Percentiles rank a stretch among this genome's conserved stretches.
These are phyloP conservation scores for Noctua janthe DNA, from an alignment of 2,888 invertebrate species.

Conservation along the genomic window DNA sequence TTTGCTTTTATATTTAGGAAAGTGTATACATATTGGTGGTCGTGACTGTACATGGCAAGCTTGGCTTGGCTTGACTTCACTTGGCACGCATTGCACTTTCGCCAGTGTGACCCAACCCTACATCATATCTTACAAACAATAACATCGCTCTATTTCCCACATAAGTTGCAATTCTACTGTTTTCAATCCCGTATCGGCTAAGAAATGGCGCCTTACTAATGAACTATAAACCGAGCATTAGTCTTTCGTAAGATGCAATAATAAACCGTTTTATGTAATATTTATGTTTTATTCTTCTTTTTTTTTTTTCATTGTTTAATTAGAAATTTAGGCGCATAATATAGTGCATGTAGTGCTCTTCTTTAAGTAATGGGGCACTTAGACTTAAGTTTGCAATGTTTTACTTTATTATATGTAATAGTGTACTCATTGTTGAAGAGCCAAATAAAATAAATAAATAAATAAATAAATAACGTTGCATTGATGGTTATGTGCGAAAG, in stretches of 20 bases:
- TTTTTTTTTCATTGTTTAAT: too few relatives aligned
- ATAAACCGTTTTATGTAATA: constrained; percentile 25
- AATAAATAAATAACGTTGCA: too few relatives aligned
- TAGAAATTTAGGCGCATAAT: too few relatives aligned
- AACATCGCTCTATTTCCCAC: constrained; percentile 18
- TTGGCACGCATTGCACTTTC: background rate
- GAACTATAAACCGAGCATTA: constrained; percentile 14
- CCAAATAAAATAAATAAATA: too few relatives aligned
- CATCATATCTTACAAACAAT: constrained; percentile 11
- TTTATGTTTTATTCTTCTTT: too few relatives aligned
- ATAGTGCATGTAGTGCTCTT: too few relatives aligned
- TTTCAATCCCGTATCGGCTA: constrained; percentile 32
- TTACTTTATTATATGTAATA: too few relatives aligned
- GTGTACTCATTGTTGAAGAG: too few relatives aligned
- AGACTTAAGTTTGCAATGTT: too few relatives aligned
- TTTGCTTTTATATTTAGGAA: too few relatives aligned
- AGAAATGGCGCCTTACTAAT: constrained; percentile 37
- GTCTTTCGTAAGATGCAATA: constrained; percentile 11
- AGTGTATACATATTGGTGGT: too few relatives aligned
- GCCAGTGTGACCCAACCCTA: background rate
- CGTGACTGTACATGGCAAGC: background rate
- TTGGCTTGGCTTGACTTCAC: background rate
- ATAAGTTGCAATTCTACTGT: constrained; percentile 4
- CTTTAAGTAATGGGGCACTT: too few relatives aligned
- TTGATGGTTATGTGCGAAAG: constrained; percentile 24